A percentile compares a stretch with the other conserved stretches of the same genome.
Evolutionary conservation across 2,797 vertebrate genomes (phyloP).

Genomic region (Alfaro cultratus): DNA sequence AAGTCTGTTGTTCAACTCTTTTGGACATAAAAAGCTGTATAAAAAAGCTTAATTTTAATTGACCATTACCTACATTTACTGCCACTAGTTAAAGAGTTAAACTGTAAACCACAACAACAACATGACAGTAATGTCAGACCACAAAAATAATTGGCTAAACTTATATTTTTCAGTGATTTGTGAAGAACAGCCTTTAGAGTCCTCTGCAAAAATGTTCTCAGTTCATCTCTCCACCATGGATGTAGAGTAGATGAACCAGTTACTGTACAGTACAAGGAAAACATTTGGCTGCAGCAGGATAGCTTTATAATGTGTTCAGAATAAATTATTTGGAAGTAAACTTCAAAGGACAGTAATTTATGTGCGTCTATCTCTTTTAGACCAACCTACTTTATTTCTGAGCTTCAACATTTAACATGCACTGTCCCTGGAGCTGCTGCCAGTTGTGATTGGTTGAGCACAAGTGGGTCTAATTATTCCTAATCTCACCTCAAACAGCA

Average conservation of each 20-base stretch:
- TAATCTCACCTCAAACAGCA: conserved; percentile 5
- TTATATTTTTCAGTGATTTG: neutral
- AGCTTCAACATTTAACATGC: conserved; percentile 20
- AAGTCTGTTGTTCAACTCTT: neutral
- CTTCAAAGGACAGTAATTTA: conserved; percentile 18
- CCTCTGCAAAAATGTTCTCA: neutral
- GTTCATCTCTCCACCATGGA: neutral
- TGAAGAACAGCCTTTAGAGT: neutral
- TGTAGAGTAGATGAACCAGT: neutral
- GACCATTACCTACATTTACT: neutral
- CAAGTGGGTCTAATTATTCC: conserved; percentile 15
- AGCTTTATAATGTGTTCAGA: neutral
- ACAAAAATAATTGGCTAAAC: neutral
- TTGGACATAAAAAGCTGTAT: neutral
- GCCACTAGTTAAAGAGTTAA: neutral
- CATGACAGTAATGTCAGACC: neutral
- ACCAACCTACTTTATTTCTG: conserved; percentile 16
- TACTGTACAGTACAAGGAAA: neutral
- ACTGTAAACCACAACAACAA: neutral
- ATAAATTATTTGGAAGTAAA: neutral
- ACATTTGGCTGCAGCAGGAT: neutral
- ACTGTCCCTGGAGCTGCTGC: conserved; percentile 19
- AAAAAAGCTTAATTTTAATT: neutral
- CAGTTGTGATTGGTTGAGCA: conserved; percentile 7
- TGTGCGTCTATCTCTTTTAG: conserved; percentile 19